phyloP scores from a whole-genome alignment of 2,797 vertebrate species.

The Ibycter americanus region DNA sequence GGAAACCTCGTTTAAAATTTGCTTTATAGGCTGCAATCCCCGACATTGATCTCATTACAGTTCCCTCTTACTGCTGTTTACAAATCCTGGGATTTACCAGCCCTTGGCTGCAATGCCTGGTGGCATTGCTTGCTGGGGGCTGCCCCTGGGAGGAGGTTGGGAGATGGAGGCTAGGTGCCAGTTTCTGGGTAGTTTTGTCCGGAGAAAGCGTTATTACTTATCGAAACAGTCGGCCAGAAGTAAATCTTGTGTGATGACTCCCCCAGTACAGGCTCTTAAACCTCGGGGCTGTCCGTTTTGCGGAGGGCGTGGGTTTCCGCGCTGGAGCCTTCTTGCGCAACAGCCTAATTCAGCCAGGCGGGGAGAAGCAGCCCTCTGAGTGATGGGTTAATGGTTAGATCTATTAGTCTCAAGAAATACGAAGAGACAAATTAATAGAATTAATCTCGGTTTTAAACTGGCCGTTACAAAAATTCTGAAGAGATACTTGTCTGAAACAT shows the following conservation, averaged over 20 bases:
- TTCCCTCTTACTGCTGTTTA: background rate
- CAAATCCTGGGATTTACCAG: constrained; percentile 14
- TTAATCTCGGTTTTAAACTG: background rate
- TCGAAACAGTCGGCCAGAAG: background rate
- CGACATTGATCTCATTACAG: constrained; percentile 32
- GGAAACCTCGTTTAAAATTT: constrained; percentile 51
- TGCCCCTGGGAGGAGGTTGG: background rate
- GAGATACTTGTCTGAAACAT: background rate
- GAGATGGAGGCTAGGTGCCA: background rate
- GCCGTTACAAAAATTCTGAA: background rate
- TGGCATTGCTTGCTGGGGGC: background rate
- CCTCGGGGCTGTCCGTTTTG: background rate
- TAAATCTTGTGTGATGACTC: background rate
- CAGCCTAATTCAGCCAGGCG: background rate
- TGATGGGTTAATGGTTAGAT: background rate
- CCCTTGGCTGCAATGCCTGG: background rate
- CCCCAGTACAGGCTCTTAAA: background rate
- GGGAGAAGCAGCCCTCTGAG: background rate
- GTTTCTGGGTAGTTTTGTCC: background rate
- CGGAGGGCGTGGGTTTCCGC: background rate
- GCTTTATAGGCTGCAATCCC: constrained; percentile 52
- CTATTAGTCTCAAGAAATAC: background rate
- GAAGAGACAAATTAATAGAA: background rate
- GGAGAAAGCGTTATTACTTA: background rate
- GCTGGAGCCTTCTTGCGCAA: background rate